These are phyloP conservation scores for Glossophaga mutica DNA, from an alignment of 2,797 vertebrate species.

Conservation along the genomic window DNA sequence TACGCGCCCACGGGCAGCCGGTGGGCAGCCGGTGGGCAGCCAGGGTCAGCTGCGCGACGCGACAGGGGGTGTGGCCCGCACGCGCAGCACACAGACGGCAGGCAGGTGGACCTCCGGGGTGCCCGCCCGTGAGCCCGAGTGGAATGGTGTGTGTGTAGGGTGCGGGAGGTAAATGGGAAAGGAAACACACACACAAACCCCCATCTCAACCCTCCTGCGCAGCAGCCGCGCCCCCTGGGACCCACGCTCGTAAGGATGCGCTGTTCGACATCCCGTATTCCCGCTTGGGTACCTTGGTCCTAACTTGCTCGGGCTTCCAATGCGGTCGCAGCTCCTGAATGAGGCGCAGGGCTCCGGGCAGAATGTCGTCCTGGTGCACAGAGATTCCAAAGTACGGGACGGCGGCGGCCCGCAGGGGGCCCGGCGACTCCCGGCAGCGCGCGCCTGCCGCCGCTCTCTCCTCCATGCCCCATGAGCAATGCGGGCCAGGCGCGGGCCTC, in stretches of 20 bases:
- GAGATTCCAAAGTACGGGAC: slow-evolving; percentile 86
- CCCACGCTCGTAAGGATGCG: slow-evolving; percentile 23
- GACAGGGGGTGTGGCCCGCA: slow-evolving; percentile 34
- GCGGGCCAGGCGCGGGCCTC: slow-evolving; percentile 66
- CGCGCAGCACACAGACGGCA: neutral
- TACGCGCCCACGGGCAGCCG: neutral
- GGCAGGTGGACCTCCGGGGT: slow-evolving; percentile 39
- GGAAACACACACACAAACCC: neutral
- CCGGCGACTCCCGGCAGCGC: slow-evolving; percentile 82
- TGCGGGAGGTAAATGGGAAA: neutral
- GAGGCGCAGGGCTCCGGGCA: slow-evolving; percentile 90
- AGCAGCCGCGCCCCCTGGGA: neutral
- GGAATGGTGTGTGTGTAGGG: neutral
- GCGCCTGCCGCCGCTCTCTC: slow-evolving; percentile 57
- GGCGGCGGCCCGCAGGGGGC: slow-evolving; percentile 75
- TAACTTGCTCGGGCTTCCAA: slow-evolving; percentile 87
- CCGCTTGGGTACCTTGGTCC: slow-evolving; percentile 88
- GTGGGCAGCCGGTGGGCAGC: neutral
- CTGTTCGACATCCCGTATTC: neutral
- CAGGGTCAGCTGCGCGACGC: neutral
- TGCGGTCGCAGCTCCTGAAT: slow-evolving; percentile 91
- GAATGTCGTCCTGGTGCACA: slow-evolving; percentile 89
- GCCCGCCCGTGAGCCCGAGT: neutral
- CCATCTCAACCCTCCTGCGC: neutral
- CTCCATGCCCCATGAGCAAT: slow-evolving; percentile 77